Percentiles rank a stretch among this genome's conserved stretches.
Evolutionary conservation across 2,113 vertebrate species (phyloP).

Genomic region (Coracopsis vasa): DNA sequence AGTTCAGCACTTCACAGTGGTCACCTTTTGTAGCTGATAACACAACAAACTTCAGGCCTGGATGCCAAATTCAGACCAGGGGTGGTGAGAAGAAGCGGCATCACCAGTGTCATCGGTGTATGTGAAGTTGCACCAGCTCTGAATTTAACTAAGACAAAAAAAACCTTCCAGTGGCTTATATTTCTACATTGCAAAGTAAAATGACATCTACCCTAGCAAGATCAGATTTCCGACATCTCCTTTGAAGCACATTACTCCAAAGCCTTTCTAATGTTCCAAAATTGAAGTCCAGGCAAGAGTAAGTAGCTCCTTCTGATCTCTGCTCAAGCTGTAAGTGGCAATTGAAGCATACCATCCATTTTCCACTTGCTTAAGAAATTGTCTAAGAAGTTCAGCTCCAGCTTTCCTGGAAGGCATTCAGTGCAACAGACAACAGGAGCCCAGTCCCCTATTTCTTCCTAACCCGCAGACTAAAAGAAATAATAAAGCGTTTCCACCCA

Average conservation of each 20-base stretch:
- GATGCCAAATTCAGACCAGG: not conserved
- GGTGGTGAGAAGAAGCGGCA: not conserved
- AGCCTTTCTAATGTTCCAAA: not conserved
- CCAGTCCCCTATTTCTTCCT: not conserved
- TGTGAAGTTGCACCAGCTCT: not conserved
- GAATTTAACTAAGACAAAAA: not conserved
- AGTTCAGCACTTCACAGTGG: not conserved
- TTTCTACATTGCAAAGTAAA: not conserved
- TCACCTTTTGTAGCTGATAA: not conserved
- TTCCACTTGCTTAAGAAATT: not conserved
- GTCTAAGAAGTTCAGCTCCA: not conserved
- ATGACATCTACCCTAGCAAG: not conserved
- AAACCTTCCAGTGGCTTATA: not conserved
- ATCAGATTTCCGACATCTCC: not conserved
- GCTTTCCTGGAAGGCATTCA: not conserved
- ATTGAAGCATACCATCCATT: not conserved
- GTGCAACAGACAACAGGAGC: not conserved
- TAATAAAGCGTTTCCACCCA: not conserved
- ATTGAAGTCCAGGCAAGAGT: not conserved
- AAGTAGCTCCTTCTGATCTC: not conserved
- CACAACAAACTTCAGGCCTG: not conserved
- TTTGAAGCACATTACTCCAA: not conserved
- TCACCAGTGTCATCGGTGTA: fast-evolving
- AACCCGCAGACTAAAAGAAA: not conserved
- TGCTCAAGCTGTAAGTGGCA: not conserved